Evolutionary conservation across 2,888 invertebrate species (phyloP).

Genomic region (Choristoneura rosaceana): DNA sequence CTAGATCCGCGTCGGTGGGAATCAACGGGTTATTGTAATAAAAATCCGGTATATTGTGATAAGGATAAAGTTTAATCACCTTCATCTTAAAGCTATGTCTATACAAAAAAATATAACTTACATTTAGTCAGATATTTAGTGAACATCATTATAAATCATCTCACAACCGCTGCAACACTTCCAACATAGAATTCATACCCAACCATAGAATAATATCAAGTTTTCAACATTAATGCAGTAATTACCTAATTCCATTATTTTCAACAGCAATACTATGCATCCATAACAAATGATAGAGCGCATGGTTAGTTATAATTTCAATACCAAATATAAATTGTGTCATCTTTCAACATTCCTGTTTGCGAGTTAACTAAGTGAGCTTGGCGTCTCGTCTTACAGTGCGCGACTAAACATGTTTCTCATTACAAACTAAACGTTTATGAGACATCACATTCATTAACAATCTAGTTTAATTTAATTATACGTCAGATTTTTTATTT

Average conservation of each 20-base stretch:
- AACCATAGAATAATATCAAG: constrained; percentile 73
- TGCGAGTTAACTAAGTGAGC: constrained; percentile 30
- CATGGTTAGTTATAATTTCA: constrained; percentile 28
- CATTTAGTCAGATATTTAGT: constrained; percentile 83
- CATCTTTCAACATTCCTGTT: constrained; percentile 15
- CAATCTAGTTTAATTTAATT: constrained; percentile 29
- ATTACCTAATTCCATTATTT: constrained; percentile 58
- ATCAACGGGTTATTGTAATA: constrained; percentile 35
- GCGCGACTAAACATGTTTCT: constrained; percentile 31
- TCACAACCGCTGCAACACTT: constrained; percentile 84
- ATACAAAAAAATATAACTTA: constrained; percentile 85
- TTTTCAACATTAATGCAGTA: constrained; percentile 47
- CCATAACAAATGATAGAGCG: constrained; percentile 55
- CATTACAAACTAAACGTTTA: constrained; percentile 34
- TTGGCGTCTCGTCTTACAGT: constrained; percentile 21
- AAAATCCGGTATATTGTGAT: constrained; percentile 59
- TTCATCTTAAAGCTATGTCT: constrained; percentile 80
- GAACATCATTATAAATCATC: constrained; percentile 84
- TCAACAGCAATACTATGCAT: constrained; percentile 64
- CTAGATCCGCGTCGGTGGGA: too few relatives aligned
- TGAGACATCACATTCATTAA: constrained; percentile 39
- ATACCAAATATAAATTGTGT: constrained; percentile 31
- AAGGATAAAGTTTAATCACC: constrained; percentile 79
- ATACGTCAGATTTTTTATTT: constrained; percentile 14
- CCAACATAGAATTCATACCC: constrained; percentile 73